Percentiles rank a stretch among this genome's conserved stretches.
These are phyloP conservation scores for Drosophila rellima DNA, from an alignment of 2,888 invertebrate species.

Conservation along the genomic window DNA sequence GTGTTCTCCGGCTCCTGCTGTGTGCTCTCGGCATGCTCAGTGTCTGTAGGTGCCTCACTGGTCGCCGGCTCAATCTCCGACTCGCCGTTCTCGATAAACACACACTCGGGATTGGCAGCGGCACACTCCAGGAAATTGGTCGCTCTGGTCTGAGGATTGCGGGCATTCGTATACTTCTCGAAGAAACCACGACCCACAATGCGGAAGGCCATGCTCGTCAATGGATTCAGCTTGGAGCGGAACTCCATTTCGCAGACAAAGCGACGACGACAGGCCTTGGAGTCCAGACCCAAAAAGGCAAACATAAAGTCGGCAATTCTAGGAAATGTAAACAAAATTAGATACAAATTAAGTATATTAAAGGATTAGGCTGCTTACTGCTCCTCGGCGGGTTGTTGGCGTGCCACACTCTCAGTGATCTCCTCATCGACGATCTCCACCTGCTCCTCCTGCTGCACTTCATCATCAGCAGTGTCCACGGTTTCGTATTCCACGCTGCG, in stretches of 20 bases:
- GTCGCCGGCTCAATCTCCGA: conserved; percentile 16
- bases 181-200: conserved; percentile 84
- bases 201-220: conserved; percentile 84
- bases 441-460: conserved; percentile 37
- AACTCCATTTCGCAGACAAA: conserved; percentile 87
- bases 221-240: conserved; percentile 84
- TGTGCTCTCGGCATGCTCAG: conserved; percentile 1
- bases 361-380: conserved; percentile 59
- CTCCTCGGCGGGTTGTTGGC: conserved; percentile 77
- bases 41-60: conserved; percentile 1
- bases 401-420: conserved; percentile 64
- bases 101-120: conserved; percentile 82
- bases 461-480: conserved; percentile 28
- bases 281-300: conserved; percentile 83
- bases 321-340: background rate
- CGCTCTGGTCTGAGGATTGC: conserved; percentile 75
- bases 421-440: conserved; percentile 71
- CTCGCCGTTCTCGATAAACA: conserved; percentile 74
- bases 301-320: conserved; percentile 85
- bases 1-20: conserved; percentile 12
- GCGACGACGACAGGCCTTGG: conserved; percentile 86
- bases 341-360: no score
- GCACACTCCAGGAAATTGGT: conserved; percentile 83
- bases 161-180: conserved; percentile 80
- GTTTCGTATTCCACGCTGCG: conserved; percentile 42